These are phyloP conservation scores for Syngnathus scovelli DNA, from an alignment of 2,113 vertebrate genomes.

Conservation along the genomic window DNA sequence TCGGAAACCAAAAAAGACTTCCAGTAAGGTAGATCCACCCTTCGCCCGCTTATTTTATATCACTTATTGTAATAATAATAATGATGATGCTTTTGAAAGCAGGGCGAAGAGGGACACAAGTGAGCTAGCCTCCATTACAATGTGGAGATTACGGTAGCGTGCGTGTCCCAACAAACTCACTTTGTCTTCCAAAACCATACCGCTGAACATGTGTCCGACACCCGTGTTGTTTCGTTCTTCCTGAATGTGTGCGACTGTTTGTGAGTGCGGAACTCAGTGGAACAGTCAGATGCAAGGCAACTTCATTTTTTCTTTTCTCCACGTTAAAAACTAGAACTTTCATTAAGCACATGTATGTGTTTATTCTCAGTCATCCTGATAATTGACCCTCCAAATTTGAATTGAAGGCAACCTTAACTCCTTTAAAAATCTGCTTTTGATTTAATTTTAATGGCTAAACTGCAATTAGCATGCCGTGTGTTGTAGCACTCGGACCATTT, in stretches of 20 bases:
- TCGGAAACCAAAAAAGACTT: constrained; percentile 26
- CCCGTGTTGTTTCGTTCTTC: constrained; percentile 44
- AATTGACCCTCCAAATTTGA: not conserved
- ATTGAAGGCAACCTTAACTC: not conserved
- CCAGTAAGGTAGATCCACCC: constrained; percentile 44
- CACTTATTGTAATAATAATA: constrained; percentile 44
- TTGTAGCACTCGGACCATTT: constrained; percentile 24
- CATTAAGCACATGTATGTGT: constrained; percentile 34
- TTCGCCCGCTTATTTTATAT: constrained; percentile 48
- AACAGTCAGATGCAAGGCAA: constrained; percentile 51
- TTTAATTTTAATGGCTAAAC: not conserved
- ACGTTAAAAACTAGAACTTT: constrained; percentile 42
- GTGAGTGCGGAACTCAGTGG: constrained; percentile 28
- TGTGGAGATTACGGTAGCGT: constrained; percentile 40
- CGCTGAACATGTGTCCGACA: constrained; percentile 43
- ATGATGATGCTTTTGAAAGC: constrained; percentile 38
- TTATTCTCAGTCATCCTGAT: not conserved
- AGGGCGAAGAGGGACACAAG: constrained; percentile 30
- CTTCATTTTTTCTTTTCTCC: constrained; percentile 28
- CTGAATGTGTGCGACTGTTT: constrained; percentile 52
- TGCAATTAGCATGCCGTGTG: constrained; percentile 27
- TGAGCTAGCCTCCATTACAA: constrained; percentile 40
- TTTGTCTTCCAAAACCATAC: constrained; percentile 74
- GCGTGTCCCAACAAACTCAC: constrained; percentile 65
- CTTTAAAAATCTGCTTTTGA: not conserved